These are phyloP conservation scores for Leptoteleia sp. DNA, from an alignment of 1,140 invertebrate species.

Conservation along the genomic window DNA sequence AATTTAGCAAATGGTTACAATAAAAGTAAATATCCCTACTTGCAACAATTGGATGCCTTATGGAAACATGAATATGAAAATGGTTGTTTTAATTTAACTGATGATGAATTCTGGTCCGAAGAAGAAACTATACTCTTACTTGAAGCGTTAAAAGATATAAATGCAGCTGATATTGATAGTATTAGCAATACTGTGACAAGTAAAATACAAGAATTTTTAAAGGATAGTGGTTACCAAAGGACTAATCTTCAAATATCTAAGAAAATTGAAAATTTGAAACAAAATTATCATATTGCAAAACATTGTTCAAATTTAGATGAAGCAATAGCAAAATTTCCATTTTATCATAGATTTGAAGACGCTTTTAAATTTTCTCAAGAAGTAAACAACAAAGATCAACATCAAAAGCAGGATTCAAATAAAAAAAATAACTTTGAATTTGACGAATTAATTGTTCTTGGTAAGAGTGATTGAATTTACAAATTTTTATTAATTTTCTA, in stretches of 20 bases:
- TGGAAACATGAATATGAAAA: conserved; percentile 61
- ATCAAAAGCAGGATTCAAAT: conserved; percentile 4
- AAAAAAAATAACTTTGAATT: conserved; percentile 14
- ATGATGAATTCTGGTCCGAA: conserved; percentile 65
- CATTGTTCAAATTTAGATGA: conserved; percentile 38
- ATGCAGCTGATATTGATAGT: conserved; percentile 45
- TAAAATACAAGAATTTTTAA: conserved; percentile 58
- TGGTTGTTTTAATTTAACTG: conserved; percentile 24
- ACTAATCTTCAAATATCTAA: conserved; percentile 56
- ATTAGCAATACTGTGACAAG: conserved; percentile 32
- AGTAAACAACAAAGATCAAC: neutral
- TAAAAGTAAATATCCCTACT: conserved; percentile 47
- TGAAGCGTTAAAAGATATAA: conserved; percentile 62
- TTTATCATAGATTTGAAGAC: conserved; percentile 65
- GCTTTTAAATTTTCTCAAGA: conserved; percentile 39
- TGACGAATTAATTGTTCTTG: conserved; percentile 25
- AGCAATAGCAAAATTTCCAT: conserved; percentile 67
- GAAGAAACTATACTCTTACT: conserved; percentile 69
- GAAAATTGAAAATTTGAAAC: conserved; percentile 63
- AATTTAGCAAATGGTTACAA: conserved; percentile 44
- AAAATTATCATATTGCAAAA: conserved; percentile 57
- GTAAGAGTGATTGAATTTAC: conserved; percentile 2
- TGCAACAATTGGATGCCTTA: conserved; percentile 53
- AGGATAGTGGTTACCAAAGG: conserved; percentile 64
- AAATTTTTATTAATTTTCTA: too few species aligned